Conservation (phyloP, 2,797 vertebrate genomes). For the Pangasius larnaudii region DNA sequence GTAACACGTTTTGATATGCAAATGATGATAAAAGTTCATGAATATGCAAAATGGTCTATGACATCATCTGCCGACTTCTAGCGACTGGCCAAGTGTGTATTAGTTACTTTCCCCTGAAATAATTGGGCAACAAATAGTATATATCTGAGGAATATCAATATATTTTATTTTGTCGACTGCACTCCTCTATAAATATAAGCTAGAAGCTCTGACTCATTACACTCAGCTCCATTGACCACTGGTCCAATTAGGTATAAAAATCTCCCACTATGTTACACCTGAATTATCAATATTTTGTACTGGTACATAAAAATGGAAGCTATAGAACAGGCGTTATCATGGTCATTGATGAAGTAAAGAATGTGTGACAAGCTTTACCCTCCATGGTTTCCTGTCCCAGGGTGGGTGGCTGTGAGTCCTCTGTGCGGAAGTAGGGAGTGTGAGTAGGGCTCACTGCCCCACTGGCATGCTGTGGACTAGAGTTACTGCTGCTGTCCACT, state of each 20-base stretch:
- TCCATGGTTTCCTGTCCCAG: slow-evolving; percentile 94
- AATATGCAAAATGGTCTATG: neutral
- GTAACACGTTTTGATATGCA: neutral
- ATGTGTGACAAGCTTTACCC: slow-evolving; percentile 73
- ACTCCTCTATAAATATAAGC: neutral
- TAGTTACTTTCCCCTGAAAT: neutral
- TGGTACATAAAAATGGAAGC: neutral
- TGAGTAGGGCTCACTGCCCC: slow-evolving; percentile 88
- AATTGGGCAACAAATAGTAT: neutral
- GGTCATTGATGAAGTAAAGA: neutral
- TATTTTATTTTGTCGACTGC: neutral
- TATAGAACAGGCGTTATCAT: neutral
- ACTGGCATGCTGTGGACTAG: slow-evolving; percentile 92
- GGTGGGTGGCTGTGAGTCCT: slow-evolving; percentile 95
- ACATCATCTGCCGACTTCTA: neutral
- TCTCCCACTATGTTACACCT: neutral
- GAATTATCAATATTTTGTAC: neutral
- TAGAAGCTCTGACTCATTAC: neutral
- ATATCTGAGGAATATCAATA: neutral
- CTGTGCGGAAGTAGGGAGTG: slow-evolving; percentile 85
- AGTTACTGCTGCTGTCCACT: slow-evolving; percentile 95
- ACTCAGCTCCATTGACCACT: neutral
- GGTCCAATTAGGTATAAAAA: neutral
- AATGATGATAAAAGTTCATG: neutral
- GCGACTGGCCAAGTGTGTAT: too few species aligned